Evolutionary conservation across 2,797 vertebrate species (phyloP).

Genomic region (Morus bassanus): DNA sequence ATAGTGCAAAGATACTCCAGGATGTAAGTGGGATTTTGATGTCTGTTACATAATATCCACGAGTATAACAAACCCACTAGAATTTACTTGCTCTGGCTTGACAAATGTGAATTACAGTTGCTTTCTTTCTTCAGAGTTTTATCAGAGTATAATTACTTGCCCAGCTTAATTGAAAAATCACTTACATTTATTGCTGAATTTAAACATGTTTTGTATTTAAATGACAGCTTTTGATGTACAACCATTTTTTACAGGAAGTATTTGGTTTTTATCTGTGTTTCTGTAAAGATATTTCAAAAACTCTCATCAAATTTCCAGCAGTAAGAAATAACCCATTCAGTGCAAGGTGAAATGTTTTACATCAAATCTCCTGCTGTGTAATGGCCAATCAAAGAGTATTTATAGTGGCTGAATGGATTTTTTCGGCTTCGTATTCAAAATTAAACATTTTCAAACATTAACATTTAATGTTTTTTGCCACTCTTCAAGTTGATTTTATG

Average conservation of each 20-base stretch:
- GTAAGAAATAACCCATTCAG: constrained; percentile 72
- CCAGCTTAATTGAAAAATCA: constrained; percentile 72
- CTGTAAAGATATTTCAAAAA: constrained; percentile 72
- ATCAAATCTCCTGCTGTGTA: constrained; percentile 73
- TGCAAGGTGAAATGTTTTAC: constrained; percentile 73
- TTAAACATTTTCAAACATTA: constrained; percentile 75
- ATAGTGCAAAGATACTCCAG: not conserved
- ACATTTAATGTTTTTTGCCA: constrained; percentile 69
- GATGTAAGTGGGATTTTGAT: constrained; percentile 1
- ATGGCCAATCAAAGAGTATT: constrained; percentile 75
- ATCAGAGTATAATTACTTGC: constrained; percentile 62
- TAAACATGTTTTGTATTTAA: constrained; percentile 75
- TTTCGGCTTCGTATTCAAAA: constrained; percentile 71
- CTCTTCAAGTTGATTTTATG: constrained; percentile 72
- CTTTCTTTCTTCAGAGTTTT: constrained; percentile 63
- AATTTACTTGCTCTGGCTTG: constrained; percentile 18
- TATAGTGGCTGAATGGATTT: constrained; percentile 73
- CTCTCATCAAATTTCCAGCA: constrained; percentile 69
- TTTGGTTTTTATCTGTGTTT: constrained; percentile 72
- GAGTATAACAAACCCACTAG: not conserved
- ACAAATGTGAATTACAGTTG: constrained; percentile 54
- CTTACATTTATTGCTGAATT: constrained; percentile 68
- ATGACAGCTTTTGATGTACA: constrained; percentile 69
- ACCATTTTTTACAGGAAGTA: constrained; percentile 69
- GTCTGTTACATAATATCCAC: not conserved